These are phyloP conservation scores for Euglossa dilemma DNA, from an alignment of 1,140 invertebrate genomes.

Conservation along the genomic window DNA sequence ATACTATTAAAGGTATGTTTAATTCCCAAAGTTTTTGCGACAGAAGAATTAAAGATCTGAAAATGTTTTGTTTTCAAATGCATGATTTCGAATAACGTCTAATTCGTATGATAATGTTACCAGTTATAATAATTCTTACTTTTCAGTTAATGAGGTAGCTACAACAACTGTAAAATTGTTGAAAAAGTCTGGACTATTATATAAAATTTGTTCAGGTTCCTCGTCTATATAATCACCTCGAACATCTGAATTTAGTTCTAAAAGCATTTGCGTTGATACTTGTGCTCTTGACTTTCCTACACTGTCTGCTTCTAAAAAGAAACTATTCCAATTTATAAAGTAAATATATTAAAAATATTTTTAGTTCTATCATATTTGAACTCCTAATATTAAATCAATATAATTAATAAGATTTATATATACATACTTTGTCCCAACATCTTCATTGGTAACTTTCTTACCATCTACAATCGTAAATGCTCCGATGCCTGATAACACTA, in stretches of 20 bases:
- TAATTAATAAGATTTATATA: background rate
- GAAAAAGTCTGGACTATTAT: slow-evolving; percentile 94
- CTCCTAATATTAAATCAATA: background rate
- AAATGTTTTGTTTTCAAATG: slow-evolving; percentile 63
- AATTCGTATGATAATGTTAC: background rate
- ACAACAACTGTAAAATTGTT: slow-evolving; percentile 94
- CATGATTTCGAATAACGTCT: background rate
- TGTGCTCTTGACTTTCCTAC: slow-evolving; percentile 93
- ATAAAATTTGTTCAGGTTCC: slow-evolving; percentile 90
- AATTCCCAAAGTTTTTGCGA: slow-evolving; percentile 92
- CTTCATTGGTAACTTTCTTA: slow-evolving; percentile 92
- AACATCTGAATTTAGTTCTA: slow-evolving; percentile 97
- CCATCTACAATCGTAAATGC: slow-evolving; percentile 98
- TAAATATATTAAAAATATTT: background rate
- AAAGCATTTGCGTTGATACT: slow-evolving; percentile 90
- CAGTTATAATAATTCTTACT: slow-evolving; percentile 81
- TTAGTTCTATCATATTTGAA: background rate
- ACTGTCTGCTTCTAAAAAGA: slow-evolving; percentile 92
- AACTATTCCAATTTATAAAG: slow-evolving; percentile 83
- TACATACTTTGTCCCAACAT: slow-evolving; percentile 94
- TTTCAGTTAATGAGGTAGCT: slow-evolving; percentile 92
- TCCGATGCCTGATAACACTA: slow-evolving; percentile 97
- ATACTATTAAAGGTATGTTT: slow-evolving; percentile 93
- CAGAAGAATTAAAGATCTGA: slow-evolving; percentile 87
- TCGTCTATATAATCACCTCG: slow-evolving; percentile 96